Evolutionary conservation across 2,797 vertebrate genomes (phyloP), one percentile per base, ranked within the genome.

Genomic region (Hippoglossus hippoglossus): DNA sequence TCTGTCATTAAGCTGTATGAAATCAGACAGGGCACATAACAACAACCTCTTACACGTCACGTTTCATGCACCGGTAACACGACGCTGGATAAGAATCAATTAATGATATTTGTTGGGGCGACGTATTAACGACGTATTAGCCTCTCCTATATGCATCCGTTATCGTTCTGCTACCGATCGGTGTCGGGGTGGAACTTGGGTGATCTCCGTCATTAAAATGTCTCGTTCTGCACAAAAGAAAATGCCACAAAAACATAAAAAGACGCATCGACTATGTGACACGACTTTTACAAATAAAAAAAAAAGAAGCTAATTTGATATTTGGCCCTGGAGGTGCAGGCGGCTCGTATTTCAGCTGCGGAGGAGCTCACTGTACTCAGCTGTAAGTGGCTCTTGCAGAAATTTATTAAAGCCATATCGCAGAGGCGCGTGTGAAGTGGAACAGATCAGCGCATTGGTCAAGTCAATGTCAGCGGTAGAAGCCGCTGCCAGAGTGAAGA

Each of bases 1-100:
- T 52, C 72, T 59, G 36, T 83, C 73, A 84, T 80, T 75, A 86
- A 82, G 72, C 77, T 60, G 70, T 58, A 56, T 55, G 8, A 76
- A 78, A 73, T 46, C 83, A 71, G 5, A 53, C 70, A 63, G 68
- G 50, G 50, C 11, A 28, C 69, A 71, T 34, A 53, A 63, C 64
- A 70, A 34, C 60, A 70, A 21, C 47, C 57, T 13, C 57, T 63
- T 2, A 49, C 4, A 31, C 24, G 44, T 56, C 44, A 25, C 15
- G 41, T 24, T 59, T 54, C 72, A 47, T 5, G 64, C 65, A 63
- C 21, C 76, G 65, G 51, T 73, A 59, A 9, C 63, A 39, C 56
- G 31, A 63, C 2, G 22, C 55, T 63, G 28, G 34, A 63, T 65
- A 28, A 5, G 16, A 69, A 16, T 18, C 11, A 25, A 73, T 71